A percentile compares a stretch with the other conserved stretches of the same genome.
Evolutionary conservation across 2,797 vertebrate genomes (phyloP).

Genomic region (Telmatherina bonti): DNA sequence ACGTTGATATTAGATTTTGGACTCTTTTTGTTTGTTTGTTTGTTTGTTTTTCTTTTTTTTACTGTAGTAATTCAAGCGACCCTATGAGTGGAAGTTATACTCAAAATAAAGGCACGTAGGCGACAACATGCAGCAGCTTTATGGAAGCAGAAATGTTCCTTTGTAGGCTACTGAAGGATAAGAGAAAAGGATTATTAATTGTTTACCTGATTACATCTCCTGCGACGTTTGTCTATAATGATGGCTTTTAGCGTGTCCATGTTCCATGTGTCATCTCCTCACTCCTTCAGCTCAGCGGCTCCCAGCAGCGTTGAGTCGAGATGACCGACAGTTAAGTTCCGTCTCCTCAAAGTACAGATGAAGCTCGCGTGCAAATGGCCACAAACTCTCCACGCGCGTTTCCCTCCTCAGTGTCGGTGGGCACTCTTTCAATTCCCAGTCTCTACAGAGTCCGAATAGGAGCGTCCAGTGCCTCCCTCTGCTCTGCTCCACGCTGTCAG

Average conservation of each 20-base stretch:
- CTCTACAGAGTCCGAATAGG: constrained; percentile 7
- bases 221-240: constrained; percentile 34
- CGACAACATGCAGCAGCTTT: neutral
- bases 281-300: constrained; percentile 35
- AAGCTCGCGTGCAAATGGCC: constrained; percentile 12
- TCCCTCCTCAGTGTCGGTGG: neutral
- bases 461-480: neutral
- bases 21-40: too few species aligned
- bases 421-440: neutral
- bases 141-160: too few species aligned
- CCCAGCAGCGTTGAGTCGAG: constrained; percentile 26
- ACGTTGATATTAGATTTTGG: neutral
- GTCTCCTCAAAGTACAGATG: constrained; percentile 38
- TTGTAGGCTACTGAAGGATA: too few species aligned
- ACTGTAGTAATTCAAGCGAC: neutral
- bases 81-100: too few species aligned
- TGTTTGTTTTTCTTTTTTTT: too few species aligned
- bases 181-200: too few species aligned
- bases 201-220: constrained; percentile 63
- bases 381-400: constrained; percentile 19
- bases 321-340: constrained; percentile 54
- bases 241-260: constrained; percentile 75
- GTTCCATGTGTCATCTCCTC: constrained; percentile 65
- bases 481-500: constrained; percentile 6
- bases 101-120: too few species aligned